A percentile compares a stretch with the other conserved stretches of the same genome.
Conservation (phyloP, 2,797 vertebrate genomes). For the Crax fasciolata region DNA sequence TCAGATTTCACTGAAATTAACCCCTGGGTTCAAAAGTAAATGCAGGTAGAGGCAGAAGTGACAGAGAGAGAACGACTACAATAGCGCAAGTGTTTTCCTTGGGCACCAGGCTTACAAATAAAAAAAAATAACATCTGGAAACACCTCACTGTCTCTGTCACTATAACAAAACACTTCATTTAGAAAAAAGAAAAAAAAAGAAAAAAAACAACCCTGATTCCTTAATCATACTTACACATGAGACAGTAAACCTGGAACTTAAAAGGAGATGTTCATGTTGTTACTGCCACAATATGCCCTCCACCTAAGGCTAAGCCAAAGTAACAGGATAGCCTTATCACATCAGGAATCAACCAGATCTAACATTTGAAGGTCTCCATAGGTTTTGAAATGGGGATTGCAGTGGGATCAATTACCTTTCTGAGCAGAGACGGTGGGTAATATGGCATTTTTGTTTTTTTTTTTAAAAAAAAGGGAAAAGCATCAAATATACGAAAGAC, state of each 20-base stretch:
- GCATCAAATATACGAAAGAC: background rate
- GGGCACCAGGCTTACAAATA: background rate
- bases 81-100: background rate
- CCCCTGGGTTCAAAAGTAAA: background rate
- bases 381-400: background rate
- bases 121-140: background rate
- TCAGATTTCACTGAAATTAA: background rate
- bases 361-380: background rate
- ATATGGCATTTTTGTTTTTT: background rate
- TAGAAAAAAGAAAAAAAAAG: background rate
- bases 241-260: background rate
- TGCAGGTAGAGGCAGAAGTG: background rate
- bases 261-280: background rate
- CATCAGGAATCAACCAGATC: background rate
- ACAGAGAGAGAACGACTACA: background rate
- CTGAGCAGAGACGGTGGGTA: background rate
- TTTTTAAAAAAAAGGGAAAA: background rate
- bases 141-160: background rate
- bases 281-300: background rate
- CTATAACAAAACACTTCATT: background rate
- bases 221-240: background rate
- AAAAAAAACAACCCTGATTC: background rate
- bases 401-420: background rate
- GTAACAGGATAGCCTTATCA: background rate
- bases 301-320: background rate